These are phyloP conservation scores for Siniperca chuatsi DNA, from an alignment of 2,113 vertebrate species.

Conservation along the genomic window DNA sequence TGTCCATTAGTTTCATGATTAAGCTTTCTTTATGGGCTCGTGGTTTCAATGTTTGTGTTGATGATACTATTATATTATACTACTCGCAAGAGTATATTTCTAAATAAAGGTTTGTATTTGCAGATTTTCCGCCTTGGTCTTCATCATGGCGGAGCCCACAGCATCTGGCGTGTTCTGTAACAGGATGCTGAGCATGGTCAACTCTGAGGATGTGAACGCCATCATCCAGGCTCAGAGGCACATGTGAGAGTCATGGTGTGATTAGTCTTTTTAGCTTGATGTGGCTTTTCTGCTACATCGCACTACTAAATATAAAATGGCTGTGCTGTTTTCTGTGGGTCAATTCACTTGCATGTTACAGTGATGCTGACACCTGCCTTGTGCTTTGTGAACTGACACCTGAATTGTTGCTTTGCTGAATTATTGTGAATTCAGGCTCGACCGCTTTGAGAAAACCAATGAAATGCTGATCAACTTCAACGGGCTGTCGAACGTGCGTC, in stretches of 20 bases:
- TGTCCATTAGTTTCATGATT: neutral
- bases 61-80: neutral
- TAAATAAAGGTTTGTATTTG: conserved; percentile 5
- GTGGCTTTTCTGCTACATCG: neutral
- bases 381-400: neutral
- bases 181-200: conserved; percentile 97
- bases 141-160: conserved; percentile 88
- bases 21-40: neutral
- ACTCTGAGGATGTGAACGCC: conserved; percentile 94
- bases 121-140: conserved; percentile 23
- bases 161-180: conserved; percentile 93
- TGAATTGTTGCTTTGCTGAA: conserved; percentile 16
- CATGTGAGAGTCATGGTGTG: conserved; percentile 87
- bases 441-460: conserved; percentile 98
- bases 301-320: neutral
- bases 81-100: neutral
- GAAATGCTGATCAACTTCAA: conserved; percentile 99
- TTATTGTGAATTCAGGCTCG: conserved; percentile 85
- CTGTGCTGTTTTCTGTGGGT: neutral
- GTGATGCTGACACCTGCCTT: neutral
- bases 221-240: conserved; percentile 98
- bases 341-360: neutral
- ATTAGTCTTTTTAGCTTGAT: neutral
- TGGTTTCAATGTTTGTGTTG: neutral
- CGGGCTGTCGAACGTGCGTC: conserved; percentile 90